Base-by-base conservation (phyloP, 2,888 invertebrate genomes). In the Torymus aiolomorphi region DNA sequence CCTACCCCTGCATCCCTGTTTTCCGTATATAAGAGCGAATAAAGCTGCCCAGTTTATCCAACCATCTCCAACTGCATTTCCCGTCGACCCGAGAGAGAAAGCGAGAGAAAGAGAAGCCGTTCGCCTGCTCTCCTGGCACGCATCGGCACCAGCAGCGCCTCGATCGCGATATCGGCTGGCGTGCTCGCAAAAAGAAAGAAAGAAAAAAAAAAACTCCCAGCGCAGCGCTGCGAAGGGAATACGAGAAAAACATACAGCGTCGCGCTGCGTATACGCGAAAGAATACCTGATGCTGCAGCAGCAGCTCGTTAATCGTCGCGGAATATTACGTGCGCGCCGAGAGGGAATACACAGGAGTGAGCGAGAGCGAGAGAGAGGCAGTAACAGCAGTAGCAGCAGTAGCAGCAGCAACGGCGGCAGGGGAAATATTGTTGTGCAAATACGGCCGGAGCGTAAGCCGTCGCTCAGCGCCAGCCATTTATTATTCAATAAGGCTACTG, bases 381-480 rank as follows among this genome's bases (percentile, higher is more conserved):
- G 24, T 24, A 24, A 3, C 3, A 24, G 3, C 24, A 24, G 31
- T 3, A 31, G 42, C 8, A 42, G 8, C 8, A 42, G 1, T 1
- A 42, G 42, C 42, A 42, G 42, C 8, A 42, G 42, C 42, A 42
- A 83, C 80, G 61, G 76, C 82, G 78, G 82, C 84, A 70, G 79
- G 82, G 82, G 85, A 84, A 86, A 87, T 72, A 72, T 87, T 85
- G 85, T 86, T 85, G 86, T 79, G 85, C 84, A 85, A 87, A 86
- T 85, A 87, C 83, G 84, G 82, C 82, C 83, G 84, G 83, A 80
- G 81, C 78, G 70, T 81, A 82, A 80, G 83, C 76, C 80, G 77
- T 78, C 81, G 80, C 78, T 82, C 75, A 74, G 56, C 77, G 70
- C 66, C 52, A 49, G 70, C 84, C 82, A 84, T 87, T 85, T 86